Conservation (phyloP, 1,140 invertebrate genomes). For the Lepidurus arcticus region DNA sequence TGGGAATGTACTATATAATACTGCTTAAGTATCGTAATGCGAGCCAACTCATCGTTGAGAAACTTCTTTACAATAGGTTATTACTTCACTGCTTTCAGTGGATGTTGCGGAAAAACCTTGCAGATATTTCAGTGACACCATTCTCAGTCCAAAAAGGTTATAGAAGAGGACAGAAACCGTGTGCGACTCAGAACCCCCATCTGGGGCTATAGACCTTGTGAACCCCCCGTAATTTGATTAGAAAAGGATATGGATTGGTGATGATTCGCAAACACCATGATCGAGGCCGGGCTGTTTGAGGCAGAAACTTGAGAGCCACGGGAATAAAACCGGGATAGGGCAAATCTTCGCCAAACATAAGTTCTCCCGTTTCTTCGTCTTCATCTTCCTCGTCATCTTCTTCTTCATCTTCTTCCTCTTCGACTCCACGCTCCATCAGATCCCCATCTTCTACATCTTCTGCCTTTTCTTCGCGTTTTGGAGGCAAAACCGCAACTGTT, state of each 20-base stretch:
- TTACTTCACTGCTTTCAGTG: no score
- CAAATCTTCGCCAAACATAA: conserved; percentile 45
- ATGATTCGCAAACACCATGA: conserved; percentile 90
- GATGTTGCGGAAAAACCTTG: no score
- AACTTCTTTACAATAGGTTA: no score
- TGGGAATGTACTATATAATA: no score
- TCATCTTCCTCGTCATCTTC: conserved; percentile 36
- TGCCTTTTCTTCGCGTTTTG: conserved; percentile 35
- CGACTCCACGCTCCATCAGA: conserved; percentile 38
- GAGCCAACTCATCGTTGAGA: no score
- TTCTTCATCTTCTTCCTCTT: conserved; percentile 38
- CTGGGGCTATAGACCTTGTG: not conserved
- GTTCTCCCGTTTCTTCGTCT: conserved; percentile 38
- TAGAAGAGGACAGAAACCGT: not conserved
- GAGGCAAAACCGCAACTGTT: not conserved
- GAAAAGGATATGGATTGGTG: conserved; percentile 98
- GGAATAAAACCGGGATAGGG: conserved; percentile 85
- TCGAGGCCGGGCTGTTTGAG: conserved; percentile 75
- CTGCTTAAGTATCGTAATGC: no score
- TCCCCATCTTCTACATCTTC: conserved; percentile 38
- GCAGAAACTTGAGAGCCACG: conserved; percentile 72
- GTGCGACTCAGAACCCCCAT: not conserved
- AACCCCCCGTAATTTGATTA: not conserved
- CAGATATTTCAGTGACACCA: no score
- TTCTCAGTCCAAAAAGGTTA: no score